Base-by-base conservation (phyloP, 2,888 invertebrate species). In the Dryocosmus kuriphilus region DNA sequence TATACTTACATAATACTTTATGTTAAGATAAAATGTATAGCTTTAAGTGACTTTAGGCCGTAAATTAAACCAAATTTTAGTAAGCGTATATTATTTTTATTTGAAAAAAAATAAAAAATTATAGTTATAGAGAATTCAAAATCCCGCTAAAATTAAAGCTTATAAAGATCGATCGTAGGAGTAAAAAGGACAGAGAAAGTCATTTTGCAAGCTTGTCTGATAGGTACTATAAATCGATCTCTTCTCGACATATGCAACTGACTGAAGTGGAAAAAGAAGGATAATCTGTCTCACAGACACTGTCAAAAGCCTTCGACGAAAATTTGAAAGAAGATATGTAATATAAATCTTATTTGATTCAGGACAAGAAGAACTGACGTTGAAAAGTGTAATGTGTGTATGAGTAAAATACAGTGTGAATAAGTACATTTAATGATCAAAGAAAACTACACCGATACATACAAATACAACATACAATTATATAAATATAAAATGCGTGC, bases 301-400 rank as follows among this genome's bases (percentile, higher is more conserved):
- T 78, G 75, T 80, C 74, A 80, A 79, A 83, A 83, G 81, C 81
- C 81, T 84, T 84, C 85, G 85, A 83, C 84, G 85, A 84, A 84
- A 80, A 80, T 80, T 78, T 80, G 80, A 80, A 80, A 80, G 79
- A 81, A 81, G 80, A 81, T 78, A n/a, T n/a, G n/a, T n/a, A 79
- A 81, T 80, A 80, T 80, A 81, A 71, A 76, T 78, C 79, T 79
- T 79, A 85, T 83, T 84, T 84, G 85, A 84, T 87, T 85, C 82
- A 86, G 82, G 86, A 87, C 87, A 89, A 90, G 88, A 90, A 88
- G 87, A 89, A 89, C 87, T 88, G 86, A 87, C 87, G 85, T 85
- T 85, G 83, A 84, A 83, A 79, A 88, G 86, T 87, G 85, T 84
- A 74, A 62, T 80, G 75, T 82, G 79, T 81, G 79, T 82, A 80